Evolutionary conservation across 1,140 invertebrate genomes (phyloP).

Genomic region (Liolophura sinensis): DNA sequence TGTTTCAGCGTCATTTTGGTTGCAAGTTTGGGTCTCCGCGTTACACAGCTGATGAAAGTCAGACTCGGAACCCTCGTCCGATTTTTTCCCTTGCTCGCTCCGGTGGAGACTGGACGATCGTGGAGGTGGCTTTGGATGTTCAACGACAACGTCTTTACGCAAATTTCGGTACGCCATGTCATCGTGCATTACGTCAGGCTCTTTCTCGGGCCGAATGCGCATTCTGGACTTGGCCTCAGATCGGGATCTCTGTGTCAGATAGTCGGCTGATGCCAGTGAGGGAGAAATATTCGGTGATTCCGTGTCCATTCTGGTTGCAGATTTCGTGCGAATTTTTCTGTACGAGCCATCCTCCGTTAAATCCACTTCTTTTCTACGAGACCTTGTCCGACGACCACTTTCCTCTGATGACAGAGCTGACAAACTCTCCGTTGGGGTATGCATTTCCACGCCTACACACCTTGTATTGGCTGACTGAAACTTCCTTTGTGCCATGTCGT

Average conservation of each 20-base stretch:
- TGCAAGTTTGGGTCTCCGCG: too few relatives aligned
- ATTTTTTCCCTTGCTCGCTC: too few relatives aligned
- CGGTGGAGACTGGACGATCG: too few relatives aligned
- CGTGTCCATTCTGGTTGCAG: conserved; percentile 10
- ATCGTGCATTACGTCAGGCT: conserved; percentile 30
- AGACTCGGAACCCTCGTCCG: background rate
- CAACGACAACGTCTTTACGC: conserved; percentile 7
- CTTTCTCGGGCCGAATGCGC: conserved; percentile 18
- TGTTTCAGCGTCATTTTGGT: background rate
- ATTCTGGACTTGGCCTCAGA: conserved; percentile 1
- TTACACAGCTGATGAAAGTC: background rate
- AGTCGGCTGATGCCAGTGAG: conserved; percentile 21
- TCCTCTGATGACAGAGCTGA: too few relatives aligned
- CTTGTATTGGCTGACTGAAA: too few relatives aligned
- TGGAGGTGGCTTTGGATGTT: background rate
- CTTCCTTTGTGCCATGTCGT: too few relatives aligned
- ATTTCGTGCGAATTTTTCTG: conserved; percentile 21
- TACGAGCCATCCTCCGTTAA: conserved; percentile 12
- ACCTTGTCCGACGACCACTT: too few relatives aligned
- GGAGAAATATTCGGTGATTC: background rate
- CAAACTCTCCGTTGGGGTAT: too few relatives aligned
- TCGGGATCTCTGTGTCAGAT: conserved; percentile 13
- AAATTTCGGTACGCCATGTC: conserved; percentile 20
- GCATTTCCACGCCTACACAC: too few relatives aligned
- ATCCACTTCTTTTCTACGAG: too few relatives aligned